phyloP scores from a whole-genome alignment of 2,888 invertebrate species.

The Halocaridina rubra region DNA sequence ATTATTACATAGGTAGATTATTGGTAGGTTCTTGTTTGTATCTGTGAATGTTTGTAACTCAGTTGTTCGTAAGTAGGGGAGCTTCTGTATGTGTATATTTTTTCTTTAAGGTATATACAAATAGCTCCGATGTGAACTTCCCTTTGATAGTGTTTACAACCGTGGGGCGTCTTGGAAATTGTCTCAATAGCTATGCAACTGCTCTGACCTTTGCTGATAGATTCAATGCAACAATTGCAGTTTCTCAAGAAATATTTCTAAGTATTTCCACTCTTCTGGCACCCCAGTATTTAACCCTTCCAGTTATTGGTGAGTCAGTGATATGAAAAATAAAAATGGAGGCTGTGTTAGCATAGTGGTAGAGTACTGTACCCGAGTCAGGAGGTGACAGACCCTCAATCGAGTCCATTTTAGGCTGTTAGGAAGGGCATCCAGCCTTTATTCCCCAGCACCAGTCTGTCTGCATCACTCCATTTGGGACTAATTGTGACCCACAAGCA shows the following conservation, averaged over 20 bases:
- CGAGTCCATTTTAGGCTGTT: no score
- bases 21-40: not conserved
- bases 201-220: slow-evolving; percentile 29
- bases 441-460: no score
- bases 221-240: slow-evolving; percentile 21
- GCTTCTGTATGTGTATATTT: no score
- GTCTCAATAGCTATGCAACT: slow-evolving; percentile 34
- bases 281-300: not conserved
- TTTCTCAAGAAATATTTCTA: not conserved
- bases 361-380: not conserved
- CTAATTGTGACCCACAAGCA: no score
- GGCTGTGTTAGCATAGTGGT: not conserved
- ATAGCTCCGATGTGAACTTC: not conserved
- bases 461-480: no score
- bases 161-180: slow-evolving; percentile 41
- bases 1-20: not conserved
- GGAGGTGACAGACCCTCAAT: no score
- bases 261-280: not conserved
- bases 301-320: slow-evolving; percentile 33
- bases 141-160: slow-evolving; percentile 43
- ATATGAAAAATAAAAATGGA: no score
- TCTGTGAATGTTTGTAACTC: no score
- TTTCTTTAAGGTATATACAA: not conserved
- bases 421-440: no score
- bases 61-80: no score